A percentile compares a stretch with the other conserved stretches of the same genome.
phyloP scores from a whole-genome alignment of 2,797 vertebrate species.

The Sebastes steindachneri region DNA sequence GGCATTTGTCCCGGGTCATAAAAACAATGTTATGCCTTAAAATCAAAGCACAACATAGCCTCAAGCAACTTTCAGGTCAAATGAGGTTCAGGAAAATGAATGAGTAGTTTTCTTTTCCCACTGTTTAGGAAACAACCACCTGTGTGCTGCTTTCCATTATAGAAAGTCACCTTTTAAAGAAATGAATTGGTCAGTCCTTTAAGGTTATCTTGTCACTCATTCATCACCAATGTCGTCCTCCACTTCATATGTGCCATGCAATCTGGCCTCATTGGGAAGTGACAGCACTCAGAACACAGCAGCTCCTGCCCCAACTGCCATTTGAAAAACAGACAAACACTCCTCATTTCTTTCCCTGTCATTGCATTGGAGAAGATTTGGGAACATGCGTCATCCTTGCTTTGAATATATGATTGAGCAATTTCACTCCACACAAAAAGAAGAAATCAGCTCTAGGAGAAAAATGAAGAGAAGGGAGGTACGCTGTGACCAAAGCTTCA shows the following conservation, averaged over 20 bases:
- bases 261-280: neutral
- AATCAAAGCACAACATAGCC: neutral
- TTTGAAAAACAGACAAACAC: neutral
- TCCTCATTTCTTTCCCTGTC: neutral
- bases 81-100: neutral
- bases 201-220: conserved; percentile 19
- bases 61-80: neutral
- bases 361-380: neutral
- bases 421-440: neutral
- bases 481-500: neutral
- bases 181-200: neutral
- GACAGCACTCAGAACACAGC: neutral
- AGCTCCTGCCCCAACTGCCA: neutral
- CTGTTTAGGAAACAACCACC: neutral
- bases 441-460: neutral
- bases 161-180: neutral
- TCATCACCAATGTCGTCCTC: conserved; percentile 1
- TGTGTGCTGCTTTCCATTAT: neutral
- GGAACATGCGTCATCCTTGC: neutral
- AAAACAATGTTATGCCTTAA: neutral
- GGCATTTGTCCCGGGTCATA: neutral
- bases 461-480: neutral
- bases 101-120: neutral
- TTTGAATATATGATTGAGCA: neutral
- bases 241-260: neutral